Base-by-base conservation (phyloP, 2,113 vertebrate genomes). In the Paradoxurus hermaphroditus region DNA sequence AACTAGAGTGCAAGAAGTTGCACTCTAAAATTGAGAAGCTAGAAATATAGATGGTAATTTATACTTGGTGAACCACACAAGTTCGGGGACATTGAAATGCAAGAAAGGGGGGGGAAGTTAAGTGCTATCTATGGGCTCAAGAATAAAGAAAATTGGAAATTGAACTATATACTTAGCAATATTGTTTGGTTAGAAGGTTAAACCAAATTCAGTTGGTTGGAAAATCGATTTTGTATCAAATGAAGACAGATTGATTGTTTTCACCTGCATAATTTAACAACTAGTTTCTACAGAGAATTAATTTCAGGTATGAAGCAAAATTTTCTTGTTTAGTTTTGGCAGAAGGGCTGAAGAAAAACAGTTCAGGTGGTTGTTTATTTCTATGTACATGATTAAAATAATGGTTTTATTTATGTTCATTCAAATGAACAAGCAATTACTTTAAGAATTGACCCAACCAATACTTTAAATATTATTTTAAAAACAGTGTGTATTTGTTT, bases 81-180 rank as follows among this genome's bases (percentile, higher is more conserved):
- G 5, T 21, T 18, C 23, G 51, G 34, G 34, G 25, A 68, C n/a
- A 41, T 1, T 34, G 23, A 75, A 86, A 31, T 49, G 16, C 18
- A 83, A 65, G 81, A 49, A 34, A 89, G 21, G 3, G 19, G 62
- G 53, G 31, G 0, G 0, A 49, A 85, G 51, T 62, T 41, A 53
- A 91, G 1, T 3, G 2, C 62, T 29, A 3, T 1, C 1, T 27
- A 1, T 79, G 4, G 11, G 27, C 2, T 79, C 34, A 0, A 41
- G 36, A 41, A 41, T 10, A 16, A 29, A 77, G 14, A 56, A 62
- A 62, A 56, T 23, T 29, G n/a, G 19, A 63, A 14, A 56, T 31
- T 44, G 5, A 68, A 25, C 59, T 5, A 56, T 0, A 4, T 7
- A 65, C 14, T 94, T 81, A n/a, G 34, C 3, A 75, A 18, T 18